Conservation (phyloP, 64 coral and sea anemone species). For the Pocillopora damicornis region DNA sequence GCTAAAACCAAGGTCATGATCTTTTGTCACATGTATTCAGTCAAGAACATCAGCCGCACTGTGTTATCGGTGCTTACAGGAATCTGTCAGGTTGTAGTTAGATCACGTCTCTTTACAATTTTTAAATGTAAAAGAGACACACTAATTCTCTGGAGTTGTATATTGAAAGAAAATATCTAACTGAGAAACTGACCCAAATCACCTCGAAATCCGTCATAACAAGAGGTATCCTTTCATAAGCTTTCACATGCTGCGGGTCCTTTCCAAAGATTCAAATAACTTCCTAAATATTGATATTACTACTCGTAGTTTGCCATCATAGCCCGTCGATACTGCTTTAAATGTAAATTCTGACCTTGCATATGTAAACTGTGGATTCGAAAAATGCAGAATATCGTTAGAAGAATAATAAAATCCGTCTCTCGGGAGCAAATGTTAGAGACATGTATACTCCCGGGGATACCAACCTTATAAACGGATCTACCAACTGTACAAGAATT, state of each 20-base stretch:
- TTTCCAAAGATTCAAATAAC: neutral
- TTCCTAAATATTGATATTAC: conserved; percentile 3
- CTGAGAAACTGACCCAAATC: neutral
- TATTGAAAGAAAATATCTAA: neutral
- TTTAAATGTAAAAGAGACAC: conserved; percentile 4
- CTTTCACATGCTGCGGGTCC: neutral
- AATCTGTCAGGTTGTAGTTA: neutral
- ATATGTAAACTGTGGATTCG: conserved; percentile 3
- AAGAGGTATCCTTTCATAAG: neutral
- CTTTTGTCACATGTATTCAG: neutral
- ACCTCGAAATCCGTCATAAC: neutral
- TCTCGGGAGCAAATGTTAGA: neutral
- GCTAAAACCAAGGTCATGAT: neutral
- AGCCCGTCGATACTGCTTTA: neutral
- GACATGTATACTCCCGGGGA: neutral
- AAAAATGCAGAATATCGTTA: neutral
- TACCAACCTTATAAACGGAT: neutral
- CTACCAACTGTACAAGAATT: conserved; percentile 18
- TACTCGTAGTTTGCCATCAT: neutral
- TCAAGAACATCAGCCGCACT: neutral
- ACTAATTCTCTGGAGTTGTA: neutral
- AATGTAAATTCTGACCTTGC: neutral
- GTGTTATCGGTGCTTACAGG: conserved; percentile 1
- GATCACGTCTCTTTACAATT: neutral
- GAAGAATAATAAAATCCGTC: neutral